Evolutionary conservation across 30 jellyfish, hydroid and myxozoan genomes (phyloP).

Genomic region (Hydractinia echinata): DNA sequence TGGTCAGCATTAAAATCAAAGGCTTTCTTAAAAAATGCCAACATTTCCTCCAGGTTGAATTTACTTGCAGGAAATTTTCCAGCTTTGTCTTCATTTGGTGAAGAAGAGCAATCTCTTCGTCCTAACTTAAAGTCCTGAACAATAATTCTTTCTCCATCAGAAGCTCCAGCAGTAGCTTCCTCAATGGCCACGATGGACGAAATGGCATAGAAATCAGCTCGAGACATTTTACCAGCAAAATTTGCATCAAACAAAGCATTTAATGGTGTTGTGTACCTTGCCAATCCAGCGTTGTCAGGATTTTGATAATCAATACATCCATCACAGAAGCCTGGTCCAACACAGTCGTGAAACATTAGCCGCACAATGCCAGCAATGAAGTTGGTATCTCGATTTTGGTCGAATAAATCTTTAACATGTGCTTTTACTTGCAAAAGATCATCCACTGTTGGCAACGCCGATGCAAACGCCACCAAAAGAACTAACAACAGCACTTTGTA

Average conservation of each 20-base stretch:
- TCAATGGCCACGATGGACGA: constrained; percentile 14
- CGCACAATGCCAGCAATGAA: constrained; percentile 37
- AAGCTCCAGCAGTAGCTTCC: constrained; percentile 8
- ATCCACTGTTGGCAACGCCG: no score
- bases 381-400: background rate
- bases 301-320: constrained; percentile 27
- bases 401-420: no score
- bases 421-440: no score
- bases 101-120: constrained; percentile 15
- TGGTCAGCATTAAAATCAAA: constrained; percentile 16
- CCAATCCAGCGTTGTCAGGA: constrained; percentile 27
- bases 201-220: constrained; percentile 35
- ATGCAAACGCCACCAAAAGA: no score
- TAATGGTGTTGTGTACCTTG: constrained; percentile 16
- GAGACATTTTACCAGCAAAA: constrained; percentile 15
- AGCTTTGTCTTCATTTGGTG: constrained; percentile 29
- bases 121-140: constrained; percentile 19
- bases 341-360: constrained; percentile 39
- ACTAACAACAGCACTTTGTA: no score
- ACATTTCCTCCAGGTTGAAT: background rate
- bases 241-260: background rate
- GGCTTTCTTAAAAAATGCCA: background rate
- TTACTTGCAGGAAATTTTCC: background rate
- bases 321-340: constrained; percentile 30
- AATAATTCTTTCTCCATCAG: background rate